Evolutionary conservation across 2,797 vertebrate species (phyloP).

Genomic region (Prunella strophiata): DNA sequence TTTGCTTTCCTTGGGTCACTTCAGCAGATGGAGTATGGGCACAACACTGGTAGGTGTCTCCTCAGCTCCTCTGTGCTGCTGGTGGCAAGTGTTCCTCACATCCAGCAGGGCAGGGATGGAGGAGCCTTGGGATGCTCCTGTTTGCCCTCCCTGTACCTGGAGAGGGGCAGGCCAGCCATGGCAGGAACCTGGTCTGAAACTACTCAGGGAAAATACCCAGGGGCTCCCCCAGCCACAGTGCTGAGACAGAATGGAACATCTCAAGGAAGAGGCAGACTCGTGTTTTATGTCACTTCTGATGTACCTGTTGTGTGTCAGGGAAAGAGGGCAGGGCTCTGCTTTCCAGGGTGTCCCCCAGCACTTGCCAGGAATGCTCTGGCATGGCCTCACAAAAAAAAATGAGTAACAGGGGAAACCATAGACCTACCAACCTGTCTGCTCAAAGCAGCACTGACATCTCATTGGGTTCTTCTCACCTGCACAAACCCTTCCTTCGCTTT

Average conservation of each 20-base stretch:
- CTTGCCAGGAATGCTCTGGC: not conserved
- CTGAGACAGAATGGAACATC: not conserved
- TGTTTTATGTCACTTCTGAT: not conserved
- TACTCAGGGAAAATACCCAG: not conserved
- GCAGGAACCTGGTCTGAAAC: not conserved
- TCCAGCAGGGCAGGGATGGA: not conserved
- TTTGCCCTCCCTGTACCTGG: not conserved
- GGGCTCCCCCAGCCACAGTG: not conserved
- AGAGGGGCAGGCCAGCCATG: not conserved
- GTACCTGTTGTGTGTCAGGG: not conserved
- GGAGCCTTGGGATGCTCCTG: not conserved
- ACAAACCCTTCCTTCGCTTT: not conserved
- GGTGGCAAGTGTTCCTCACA: not conserved
- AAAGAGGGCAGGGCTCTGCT: accelerated
- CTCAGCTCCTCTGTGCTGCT: not conserved
- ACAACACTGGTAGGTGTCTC: not conserved
- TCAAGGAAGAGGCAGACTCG: not conserved
- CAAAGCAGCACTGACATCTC: not conserved
- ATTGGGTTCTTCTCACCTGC: not conserved
- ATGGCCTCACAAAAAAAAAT: not conserved
- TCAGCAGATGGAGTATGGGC: not conserved
- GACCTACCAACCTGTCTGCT: not conserved
- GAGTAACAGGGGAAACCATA: not conserved
- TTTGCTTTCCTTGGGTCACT: not conserved
- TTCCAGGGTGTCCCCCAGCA: not conserved